Conservation (phyloP, 1,140 invertebrate species). For the Xylocopa sonorina region DNA sequence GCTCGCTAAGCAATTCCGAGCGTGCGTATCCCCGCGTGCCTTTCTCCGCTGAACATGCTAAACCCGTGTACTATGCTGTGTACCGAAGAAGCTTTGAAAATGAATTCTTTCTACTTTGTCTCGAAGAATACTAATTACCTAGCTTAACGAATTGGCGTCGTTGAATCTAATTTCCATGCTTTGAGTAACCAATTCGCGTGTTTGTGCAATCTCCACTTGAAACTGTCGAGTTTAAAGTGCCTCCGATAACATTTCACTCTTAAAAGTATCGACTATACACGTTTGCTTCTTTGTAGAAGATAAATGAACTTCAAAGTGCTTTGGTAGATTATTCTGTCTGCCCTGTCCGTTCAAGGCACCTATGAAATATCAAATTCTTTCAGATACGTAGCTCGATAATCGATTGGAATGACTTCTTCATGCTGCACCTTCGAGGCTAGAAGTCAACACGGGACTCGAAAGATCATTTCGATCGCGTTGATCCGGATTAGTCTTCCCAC, state of each 20-base stretch:
- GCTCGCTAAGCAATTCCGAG: constrained; percentile 54
- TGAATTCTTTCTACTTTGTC: not conserved
- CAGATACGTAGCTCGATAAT: constrained; percentile 37
- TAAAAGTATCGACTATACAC: no score
- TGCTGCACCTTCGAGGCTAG: constrained; percentile 46
- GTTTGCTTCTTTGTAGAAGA: no score
- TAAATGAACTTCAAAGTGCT: not conserved
- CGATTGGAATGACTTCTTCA: constrained; percentile 48
- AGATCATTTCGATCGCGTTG: constrained; percentile 45
- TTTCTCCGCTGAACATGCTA: constrained; percentile 49
- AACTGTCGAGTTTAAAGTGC: not conserved
- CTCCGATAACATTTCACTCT: no score
- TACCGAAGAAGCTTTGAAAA: not conserved
- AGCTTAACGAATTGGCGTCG: no score
- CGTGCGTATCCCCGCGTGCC: constrained; percentile 56
- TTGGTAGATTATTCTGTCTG: not conserved
- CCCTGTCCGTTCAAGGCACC: not conserved
- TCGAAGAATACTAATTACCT: not conserved
- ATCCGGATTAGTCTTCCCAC: constrained; percentile 47
- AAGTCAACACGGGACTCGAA: constrained; percentile 40
- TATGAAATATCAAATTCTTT: constrained; percentile 53
- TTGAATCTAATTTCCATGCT: no score
- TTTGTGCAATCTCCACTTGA: no score
- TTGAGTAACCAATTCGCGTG: no score
- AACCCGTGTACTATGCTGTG: not conserved